Evolutionary conservation across 2,113 vertebrate species (phyloP), one percentile per base, ranked within the genome.

Genomic region (Myrmecophaga tridactyla): DNA sequence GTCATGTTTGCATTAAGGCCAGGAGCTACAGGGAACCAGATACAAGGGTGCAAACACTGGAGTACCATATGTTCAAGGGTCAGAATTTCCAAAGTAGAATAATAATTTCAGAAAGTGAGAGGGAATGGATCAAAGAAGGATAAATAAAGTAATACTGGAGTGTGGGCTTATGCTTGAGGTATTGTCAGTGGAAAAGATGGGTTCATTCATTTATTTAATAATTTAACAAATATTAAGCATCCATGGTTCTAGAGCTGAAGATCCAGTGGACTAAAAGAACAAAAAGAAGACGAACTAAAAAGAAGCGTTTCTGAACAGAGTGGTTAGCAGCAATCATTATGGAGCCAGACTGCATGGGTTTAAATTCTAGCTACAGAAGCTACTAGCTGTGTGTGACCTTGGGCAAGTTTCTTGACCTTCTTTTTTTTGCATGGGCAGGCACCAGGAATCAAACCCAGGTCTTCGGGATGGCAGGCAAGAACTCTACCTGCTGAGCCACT

Each of bases 211-310:
- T 75, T 53, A 75, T 18, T 39, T 60, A 65, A 81, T n/a, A 65
- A 39, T 75, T 89, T 65, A 75, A 75, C 29, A 75, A 75, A 83
- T 36, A 89, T 25, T 56, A 89, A 89, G 53, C 46, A 65, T 31
- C 31, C 46, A 46, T 23, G 17, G 23, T 31, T 75, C 48, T 46
- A 89, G 31, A 31, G 36, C 46, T 65, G 46, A 81, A 9, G 21
- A 82, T 81, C 36, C 29, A 21, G 25, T 0, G 23, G 58, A 56
- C 53, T 56, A 56, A 56, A 56, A 36, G 29, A 20, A 13, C 56
- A 53, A 63, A 56, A 36, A 29, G 46, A 31, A 56, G 20, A 56
- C 18, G 31, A 21, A 20, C 6, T 43, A 62, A 63, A 56, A 53
- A 56, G 43, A n/a, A 56, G 39, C 67, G 83, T 15, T 10, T 12